Evolutionary conservation across 1,140 invertebrate species (phyloP), one percentile per base, ranked within the genome.

Genomic region (Pristionchus pacificus): DNA sequence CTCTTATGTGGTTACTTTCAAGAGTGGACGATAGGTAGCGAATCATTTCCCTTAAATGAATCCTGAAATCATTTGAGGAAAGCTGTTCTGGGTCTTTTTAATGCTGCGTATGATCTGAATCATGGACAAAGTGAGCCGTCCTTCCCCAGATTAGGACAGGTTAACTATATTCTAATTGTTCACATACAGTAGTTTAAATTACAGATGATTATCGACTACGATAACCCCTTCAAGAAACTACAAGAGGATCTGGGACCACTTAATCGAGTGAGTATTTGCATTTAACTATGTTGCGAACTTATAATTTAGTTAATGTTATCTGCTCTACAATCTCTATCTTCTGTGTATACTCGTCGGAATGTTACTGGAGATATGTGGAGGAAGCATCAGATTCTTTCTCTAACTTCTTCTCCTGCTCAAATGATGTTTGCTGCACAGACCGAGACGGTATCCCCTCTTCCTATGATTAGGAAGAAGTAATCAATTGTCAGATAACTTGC

Each of bases 241-340:
- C 90, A 91, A 0, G 96, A 98, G 85, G 96, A 98, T 85, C 97
- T 99, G 86, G 89, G 93, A 30, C 93, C 93, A 0, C 94, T 98
- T 85, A 89, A 92, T 58, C 92, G 95, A 76, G 86, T 87, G 79
- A 61, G 32, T 60, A n/a, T 66, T 76, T 24, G 38, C 60, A 28
- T 65, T 62, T 57, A 33, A n/a, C n/a, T n/a, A n/a, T n/a, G n/a
- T n/a, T n/a, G n/a, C n/a, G 1, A 38, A 78, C 61, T 29, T 62
- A 71, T n/a, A 29, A 62, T 79, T 63, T 62, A 86, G 85, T 84
- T 95, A 14, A 83, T 98, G 14, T 88, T 89, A 32, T 90, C 89
- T 81, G 93, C 93, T 15, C 85, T 98, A 30, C 89, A 90, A 72
- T 98, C 95, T 0, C 85, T 99, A 13, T 90, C 90, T 83, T 88